A percentile compares a stretch with the other conserved stretches of the same genome.
Conservation (phyloP, 2,797 vertebrate genomes). For the Dromococcyx pavoninus region DNA sequence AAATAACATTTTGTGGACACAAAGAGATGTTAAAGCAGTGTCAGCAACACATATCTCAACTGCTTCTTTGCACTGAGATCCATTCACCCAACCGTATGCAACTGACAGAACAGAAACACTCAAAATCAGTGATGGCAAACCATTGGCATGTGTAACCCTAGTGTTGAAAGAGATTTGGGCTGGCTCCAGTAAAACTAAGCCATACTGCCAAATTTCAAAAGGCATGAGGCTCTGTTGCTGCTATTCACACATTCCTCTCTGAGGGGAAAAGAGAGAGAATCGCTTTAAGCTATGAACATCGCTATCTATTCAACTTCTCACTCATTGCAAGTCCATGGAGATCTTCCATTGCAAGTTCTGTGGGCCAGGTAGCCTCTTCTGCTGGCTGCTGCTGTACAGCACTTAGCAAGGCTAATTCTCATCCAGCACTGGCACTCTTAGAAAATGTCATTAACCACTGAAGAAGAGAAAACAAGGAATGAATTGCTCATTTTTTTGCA, state of each 20-base stretch:
- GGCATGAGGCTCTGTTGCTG: not conserved
- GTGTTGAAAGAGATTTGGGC: not conserved
- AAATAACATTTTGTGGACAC: slow-evolving; percentile 21
- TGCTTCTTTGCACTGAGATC: not conserved
- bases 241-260: not conserved
- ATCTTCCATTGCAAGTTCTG: not conserved
- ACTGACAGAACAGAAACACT: not conserved
- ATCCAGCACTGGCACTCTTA: not conserved
- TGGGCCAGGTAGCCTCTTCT: not conserved
- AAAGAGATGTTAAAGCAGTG: not conserved
- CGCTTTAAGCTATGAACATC: not conserved
- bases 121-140: not conserved
- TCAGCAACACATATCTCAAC: not conserved
- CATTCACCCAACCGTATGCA: not conserved
- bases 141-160: not conserved
- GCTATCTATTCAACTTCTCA: not conserved
- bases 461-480: not conserved
- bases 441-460: not conserved
- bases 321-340: not conserved
- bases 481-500: not conserved
- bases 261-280: not conserved
- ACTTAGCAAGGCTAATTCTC: not conserved
- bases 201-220: not conserved
- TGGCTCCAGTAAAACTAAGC: not conserved
- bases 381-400: not conserved